These are phyloP conservation scores for Phainopepla nitens DNA, from an alignment of 2,113 vertebrate species.

Conservation along the genomic window DNA sequence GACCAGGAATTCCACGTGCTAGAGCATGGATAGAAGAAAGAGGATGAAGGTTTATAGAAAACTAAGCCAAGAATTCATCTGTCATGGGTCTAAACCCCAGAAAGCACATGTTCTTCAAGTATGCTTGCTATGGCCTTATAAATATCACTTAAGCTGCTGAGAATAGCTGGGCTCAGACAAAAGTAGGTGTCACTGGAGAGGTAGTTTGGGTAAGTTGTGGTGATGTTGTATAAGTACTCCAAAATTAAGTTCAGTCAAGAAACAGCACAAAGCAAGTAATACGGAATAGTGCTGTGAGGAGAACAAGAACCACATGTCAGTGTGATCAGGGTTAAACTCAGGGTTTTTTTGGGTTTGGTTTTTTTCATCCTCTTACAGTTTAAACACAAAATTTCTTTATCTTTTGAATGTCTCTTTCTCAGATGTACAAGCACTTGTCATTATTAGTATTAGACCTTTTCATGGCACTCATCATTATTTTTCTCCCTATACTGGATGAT, in stretches of 20 bases:
- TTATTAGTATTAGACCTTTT: not conserved
- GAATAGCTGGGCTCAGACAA: slow-evolving; percentile 48
- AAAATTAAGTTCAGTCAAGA: not conserved
- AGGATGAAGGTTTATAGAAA: not conserved
- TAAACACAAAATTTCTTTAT: not conserved
- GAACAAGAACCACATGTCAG: not conserved
- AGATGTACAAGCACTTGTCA: not conserved
- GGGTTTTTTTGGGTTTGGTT: not conserved
- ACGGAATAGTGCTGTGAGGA: not conserved
- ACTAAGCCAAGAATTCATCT: not conserved
- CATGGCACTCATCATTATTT: not conserved
- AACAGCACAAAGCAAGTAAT: not conserved
- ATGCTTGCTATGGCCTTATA: slow-evolving; percentile 45
- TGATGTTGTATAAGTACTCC: not conserved
- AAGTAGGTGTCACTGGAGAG: not conserved
- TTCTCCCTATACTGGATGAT: not conserved
- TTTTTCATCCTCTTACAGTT: not conserved
- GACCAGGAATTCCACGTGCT: not conserved
- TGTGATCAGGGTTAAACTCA: not conserved
- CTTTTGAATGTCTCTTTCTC: not conserved
- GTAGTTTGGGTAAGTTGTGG: not conserved
- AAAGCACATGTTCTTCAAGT: not conserved
- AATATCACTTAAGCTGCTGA: slow-evolving; percentile 40
- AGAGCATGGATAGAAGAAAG: not conserved
- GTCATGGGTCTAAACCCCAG: not conserved